These are phyloP conservation scores for Charadrius vociferus DNA, from an alignment of 2,113 vertebrate species.

Conservation along the genomic window DNA sequence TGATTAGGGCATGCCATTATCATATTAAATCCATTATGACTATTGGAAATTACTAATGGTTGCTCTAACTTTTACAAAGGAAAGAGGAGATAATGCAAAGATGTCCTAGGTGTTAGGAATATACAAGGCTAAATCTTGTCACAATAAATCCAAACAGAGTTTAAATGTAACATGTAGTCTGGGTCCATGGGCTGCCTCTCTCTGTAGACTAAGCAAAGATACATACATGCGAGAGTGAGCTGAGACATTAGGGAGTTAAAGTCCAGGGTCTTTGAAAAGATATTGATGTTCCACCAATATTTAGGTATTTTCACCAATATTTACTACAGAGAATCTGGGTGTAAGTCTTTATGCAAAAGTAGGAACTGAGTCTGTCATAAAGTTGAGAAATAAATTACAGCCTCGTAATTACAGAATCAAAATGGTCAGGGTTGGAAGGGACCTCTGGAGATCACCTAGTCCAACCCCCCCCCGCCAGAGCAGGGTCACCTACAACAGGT, in stretches of 20 bases:
- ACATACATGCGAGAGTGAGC: neutral
- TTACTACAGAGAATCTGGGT: neutral
- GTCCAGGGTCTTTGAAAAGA: neutral
- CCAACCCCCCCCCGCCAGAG: too few species aligned
- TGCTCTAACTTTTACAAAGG: neutral
- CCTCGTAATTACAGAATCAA: neutral
- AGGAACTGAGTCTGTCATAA: neutral
- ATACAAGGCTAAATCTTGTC: neutral
- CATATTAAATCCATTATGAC: slow-evolving; percentile 20
- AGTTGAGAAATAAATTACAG: neutral
- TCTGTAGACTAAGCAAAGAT: neutral
- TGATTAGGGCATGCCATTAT: slow-evolving; percentile 28
- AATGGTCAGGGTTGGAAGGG: too few species aligned
- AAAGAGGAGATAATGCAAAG: neutral
- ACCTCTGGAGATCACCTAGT: too few species aligned
- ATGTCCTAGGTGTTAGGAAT: neutral
- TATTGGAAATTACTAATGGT: slow-evolving; percentile 3
- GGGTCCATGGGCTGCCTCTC: neutral
- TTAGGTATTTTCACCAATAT: neutral
- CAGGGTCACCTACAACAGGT: too few species aligned
- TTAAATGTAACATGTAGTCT: neutral
- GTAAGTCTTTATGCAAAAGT: neutral
- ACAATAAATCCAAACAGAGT: neutral
- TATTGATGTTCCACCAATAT: neutral
- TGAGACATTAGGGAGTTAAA: neutral